Base-by-base conservation (phyloP, 2,113 vertebrate species). In the Gila orcuttii region DNA sequence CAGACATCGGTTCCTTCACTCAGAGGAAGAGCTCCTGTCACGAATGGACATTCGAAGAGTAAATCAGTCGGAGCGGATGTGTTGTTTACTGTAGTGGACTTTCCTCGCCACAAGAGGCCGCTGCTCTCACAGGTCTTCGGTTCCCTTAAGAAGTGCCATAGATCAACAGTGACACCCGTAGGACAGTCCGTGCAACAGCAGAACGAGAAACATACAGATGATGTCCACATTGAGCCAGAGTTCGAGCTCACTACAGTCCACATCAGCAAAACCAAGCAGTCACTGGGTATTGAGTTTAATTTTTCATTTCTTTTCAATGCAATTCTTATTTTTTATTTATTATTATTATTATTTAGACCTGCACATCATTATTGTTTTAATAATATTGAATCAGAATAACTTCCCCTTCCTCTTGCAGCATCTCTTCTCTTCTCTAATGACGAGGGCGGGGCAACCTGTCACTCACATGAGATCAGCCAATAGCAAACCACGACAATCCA, bases 251-350 rank as follows among this genome's bases (percentile, higher is more conserved):
- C 92, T 52, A 96, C 95, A 0, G 92, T 99, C 87, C 95, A 91
- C 0, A 94, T 99, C 81, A 96, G 96, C 87, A 99, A 99, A 92
- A 94, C 94, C 92, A 97, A 96, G 90, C 97, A 95, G 83, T 98
- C 97, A 0, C 92, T 99, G 66, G 97, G 97, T 99, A 90, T 50
- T 7, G 6, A 39, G 0, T 6, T 45, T 62, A 2, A 13, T 60
- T 62, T 13, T 45, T 39, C 17, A 23, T 45, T 25, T 68, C 25
- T 69, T 62, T 6, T 64, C 62, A 31, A 7, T 31, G 12, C 60
- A 1, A 21, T 36, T 10, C 17, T 19, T 19, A 0, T 13, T 47
- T 3, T 13, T 47, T 47, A 3, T 47, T 47, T 12, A 0, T 47
- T 47, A 3, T 36, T 36, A 36, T 36, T 36, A 36, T 36, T 36